Percentiles rank a stretch among this genome's conserved stretches.
phyloP scores from a whole-genome alignment of 23 tunicate genomes.

The Ascidia mentula region DNA sequence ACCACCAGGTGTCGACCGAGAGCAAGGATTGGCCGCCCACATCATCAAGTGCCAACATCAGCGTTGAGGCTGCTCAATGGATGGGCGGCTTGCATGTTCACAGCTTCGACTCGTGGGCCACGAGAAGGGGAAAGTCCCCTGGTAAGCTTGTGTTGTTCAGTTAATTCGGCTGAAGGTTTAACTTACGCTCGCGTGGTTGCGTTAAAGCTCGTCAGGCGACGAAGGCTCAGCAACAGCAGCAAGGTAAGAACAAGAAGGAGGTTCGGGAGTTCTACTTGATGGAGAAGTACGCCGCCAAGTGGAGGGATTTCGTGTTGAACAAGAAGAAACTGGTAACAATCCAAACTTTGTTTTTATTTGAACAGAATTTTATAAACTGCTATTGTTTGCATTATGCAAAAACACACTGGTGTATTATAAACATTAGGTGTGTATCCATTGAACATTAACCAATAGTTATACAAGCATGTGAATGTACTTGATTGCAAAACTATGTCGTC shows the following conservation, averaged over 20 bases:
- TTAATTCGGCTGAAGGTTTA: not conserved
- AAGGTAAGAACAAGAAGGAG: slow-evolving; percentile 1
- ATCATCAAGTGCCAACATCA: not conserved
- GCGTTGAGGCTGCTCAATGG: slow-evolving; percentile 48
- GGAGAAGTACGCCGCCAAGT: slow-evolving; percentile 73
- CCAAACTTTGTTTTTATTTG: not conserved
- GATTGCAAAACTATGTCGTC: too few relatives aligned
- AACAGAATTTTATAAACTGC: too few relatives aligned
- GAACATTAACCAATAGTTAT: too few relatives aligned
- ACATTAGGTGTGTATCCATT: too few relatives aligned
- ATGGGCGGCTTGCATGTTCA: slow-evolving; percentile 46
- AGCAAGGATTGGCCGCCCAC: not conserved
- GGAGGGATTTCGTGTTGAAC: slow-evolving; percentile 47
- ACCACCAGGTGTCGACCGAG: slow-evolving; percentile 28
- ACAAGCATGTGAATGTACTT: too few relatives aligned
- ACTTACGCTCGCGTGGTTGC: too few relatives aligned
- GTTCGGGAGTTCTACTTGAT: slow-evolving; percentile 8
- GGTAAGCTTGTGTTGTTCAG: not conserved
- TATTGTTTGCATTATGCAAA: too few relatives aligned
- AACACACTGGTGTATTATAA: too few relatives aligned
- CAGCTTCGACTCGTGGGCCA: slow-evolving; percentile 63
- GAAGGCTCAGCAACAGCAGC: not conserved
- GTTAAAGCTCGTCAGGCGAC: too few relatives aligned
- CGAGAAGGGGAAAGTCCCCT: slow-evolving; percentile 19
- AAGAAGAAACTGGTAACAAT: slow-evolving; percentile 41